These are phyloP conservation scores for Philaenus spumarius DNA, from an alignment of 1,140 invertebrate species.

Conservation along the genomic window DNA sequence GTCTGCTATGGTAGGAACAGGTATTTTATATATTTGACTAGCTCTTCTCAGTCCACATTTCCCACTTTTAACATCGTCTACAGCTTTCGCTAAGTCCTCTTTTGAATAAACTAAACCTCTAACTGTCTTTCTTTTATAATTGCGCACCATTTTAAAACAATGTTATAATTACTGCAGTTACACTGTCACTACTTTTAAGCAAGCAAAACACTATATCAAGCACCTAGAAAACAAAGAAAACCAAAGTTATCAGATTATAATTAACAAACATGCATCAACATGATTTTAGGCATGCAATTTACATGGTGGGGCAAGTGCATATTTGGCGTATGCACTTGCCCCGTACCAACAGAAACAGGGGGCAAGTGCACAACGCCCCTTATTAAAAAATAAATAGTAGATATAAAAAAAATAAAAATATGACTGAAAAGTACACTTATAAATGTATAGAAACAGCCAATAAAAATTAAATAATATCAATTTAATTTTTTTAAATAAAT, in stretches of 20 bases:
- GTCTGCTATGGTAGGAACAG: too few species aligned
- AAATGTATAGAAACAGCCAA: too few species aligned
- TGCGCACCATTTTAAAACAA: conserved; percentile 6
- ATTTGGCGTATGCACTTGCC: too few species aligned
- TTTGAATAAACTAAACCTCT: background rate
- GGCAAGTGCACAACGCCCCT: too few species aligned
- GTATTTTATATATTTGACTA: conserved; percentile 25
- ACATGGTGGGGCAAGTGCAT: background rate
- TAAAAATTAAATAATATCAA: too few species aligned
- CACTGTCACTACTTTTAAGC: background rate
- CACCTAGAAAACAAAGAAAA: conserved; percentile 1
- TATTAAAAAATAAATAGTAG: too few species aligned
- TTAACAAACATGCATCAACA: background rate
- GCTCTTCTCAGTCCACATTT: background rate
- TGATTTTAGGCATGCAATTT: background rate
- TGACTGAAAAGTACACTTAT: too few species aligned
- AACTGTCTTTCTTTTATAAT: conserved; percentile 6
- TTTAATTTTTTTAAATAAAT: too few species aligned
- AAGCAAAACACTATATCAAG: background rate
- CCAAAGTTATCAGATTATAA: background rate
- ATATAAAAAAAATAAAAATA: too few species aligned
- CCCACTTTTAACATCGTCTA: background rate
- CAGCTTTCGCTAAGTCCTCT: conserved; percentile 3
- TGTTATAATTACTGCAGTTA: background rate
- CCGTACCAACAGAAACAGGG: too few species aligned